phyloP scores from a whole-genome alignment of 37 sponge, comb jelly and placozoan genomes.

The Sycon ciliatum region DNA sequence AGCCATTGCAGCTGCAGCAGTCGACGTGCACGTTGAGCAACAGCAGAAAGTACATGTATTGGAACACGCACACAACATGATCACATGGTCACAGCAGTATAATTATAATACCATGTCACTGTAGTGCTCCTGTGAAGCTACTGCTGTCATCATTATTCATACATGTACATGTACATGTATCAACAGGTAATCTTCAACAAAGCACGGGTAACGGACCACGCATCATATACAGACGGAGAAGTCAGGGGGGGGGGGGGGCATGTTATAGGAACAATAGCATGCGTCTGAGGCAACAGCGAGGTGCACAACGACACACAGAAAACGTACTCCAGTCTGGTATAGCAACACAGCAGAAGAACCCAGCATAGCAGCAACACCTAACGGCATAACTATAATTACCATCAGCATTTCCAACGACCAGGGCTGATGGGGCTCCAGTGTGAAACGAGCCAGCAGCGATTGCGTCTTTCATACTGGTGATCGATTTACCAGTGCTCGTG shows the following conservation, averaged over 20 bases:
- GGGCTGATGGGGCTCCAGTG: neutral
- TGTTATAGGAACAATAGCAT: neutral
- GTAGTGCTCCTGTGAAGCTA: too few relatives aligned
- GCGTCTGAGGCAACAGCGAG: neutral
- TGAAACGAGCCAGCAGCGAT: neutral
- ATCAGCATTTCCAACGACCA: neutral
- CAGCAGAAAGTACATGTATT: neutral
- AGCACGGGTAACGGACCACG: too few relatives aligned
- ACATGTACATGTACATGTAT: constrained; percentile 22
- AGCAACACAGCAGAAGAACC: too few relatives aligned
- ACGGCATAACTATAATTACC: too few relatives aligned
- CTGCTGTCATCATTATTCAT: neutral
- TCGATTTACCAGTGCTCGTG: neutral
- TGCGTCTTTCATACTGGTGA: neutral
- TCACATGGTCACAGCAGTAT: too few relatives aligned
- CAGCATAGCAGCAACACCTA: too few relatives aligned
- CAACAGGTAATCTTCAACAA: too few relatives aligned
- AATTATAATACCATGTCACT: too few relatives aligned
- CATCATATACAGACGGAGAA: neutral
- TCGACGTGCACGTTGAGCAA: neutral
- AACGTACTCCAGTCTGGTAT: too few relatives aligned
- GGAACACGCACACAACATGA: too few relatives aligned
- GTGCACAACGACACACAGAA: too few relatives aligned
- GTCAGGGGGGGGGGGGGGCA: neutral
- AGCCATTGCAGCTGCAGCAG: neutral